Percentiles rank a stretch among this genome's conserved stretches.
Conservation (phyloP, 2,888 invertebrate species). For the Hemithea aestivaria region DNA sequence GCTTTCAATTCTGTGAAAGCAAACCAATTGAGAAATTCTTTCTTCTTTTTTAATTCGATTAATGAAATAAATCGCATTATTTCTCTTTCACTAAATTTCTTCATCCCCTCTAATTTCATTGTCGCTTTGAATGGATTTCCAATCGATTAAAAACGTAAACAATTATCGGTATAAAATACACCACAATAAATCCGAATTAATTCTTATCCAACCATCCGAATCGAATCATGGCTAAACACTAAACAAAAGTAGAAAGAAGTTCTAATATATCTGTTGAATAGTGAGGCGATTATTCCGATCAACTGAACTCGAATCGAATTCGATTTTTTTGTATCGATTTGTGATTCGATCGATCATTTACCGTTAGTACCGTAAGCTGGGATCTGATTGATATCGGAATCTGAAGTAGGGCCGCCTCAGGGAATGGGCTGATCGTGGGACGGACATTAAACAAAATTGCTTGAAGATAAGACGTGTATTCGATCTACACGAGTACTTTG, state of each 20-base stretch:
- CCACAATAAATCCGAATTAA: conserved; percentile 30
- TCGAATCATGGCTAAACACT: conserved; percentile 41
- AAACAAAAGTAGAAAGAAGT: conserved; percentile 51
- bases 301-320: conserved; percentile 52
- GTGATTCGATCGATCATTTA: conserved; percentile 58
- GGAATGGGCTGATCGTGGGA: conserved; percentile 16
- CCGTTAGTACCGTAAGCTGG: conserved; percentile 68
- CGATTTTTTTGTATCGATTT: conserved; percentile 58
- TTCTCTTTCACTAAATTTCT: conserved; percentile 1
- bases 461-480: neutral
- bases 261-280: conserved; percentile 32
- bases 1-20: no score
- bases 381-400: conserved; percentile 60
- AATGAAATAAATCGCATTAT: conserved; percentile 3
- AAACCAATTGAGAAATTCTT: no score
- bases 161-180: conserved; percentile 24
- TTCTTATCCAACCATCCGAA: conserved; percentile 38
- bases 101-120: conserved; percentile 1
- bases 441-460: conserved; percentile 5
- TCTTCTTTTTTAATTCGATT: conserved; percentile 5
- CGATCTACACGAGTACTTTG: no score
- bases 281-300: conserved; percentile 61
- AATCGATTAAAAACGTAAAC: conserved; percentile 30
- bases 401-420: conserved; percentile 37
- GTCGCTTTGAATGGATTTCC: conserved; percentile 19